Percentiles rank a stretch among this genome's conserved stretches.
Evolutionary conservation across 2,113 vertebrate genomes (phyloP).

Genomic region (Rhizomys pruinosus): DNA sequence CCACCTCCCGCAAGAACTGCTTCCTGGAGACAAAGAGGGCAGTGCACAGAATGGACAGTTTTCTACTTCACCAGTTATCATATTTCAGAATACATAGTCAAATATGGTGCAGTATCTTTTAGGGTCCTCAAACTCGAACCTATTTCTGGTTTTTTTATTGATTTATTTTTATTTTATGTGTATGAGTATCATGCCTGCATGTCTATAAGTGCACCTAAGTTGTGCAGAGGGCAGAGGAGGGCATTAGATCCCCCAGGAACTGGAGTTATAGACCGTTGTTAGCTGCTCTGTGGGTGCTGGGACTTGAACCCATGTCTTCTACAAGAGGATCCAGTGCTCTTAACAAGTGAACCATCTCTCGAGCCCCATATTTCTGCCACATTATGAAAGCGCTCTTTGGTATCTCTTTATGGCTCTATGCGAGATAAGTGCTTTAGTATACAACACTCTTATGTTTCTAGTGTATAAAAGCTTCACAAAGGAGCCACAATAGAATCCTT

Average conservation of each 20-base stretch:
- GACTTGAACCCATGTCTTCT: no score
- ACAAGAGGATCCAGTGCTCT: no score
- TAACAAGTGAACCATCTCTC: no score
- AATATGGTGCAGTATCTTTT: not conserved
- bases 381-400: not conserved
- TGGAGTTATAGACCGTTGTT: no score
- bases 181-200: no score
- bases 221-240: no score
- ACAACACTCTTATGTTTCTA: conserved; percentile 36
- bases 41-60: not conserved
- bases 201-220: no score
- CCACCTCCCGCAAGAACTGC: not conserved
- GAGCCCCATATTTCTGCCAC: not conserved
- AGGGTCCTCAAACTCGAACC: not conserved
- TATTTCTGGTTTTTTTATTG: not conserved
- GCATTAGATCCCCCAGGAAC: no score
- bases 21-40: not conserved
- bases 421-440: not conserved
- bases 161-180: no score
- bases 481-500: not conserved
- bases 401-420: not conserved
- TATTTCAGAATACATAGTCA: not conserved
- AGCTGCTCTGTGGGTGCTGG: no score
- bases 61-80: not conserved
- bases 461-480: conserved; percentile 38